Evolutionary conservation across 64 coral and sea anemone genomes (phyloP).

Genomic region (Montipora sp.): DNA sequence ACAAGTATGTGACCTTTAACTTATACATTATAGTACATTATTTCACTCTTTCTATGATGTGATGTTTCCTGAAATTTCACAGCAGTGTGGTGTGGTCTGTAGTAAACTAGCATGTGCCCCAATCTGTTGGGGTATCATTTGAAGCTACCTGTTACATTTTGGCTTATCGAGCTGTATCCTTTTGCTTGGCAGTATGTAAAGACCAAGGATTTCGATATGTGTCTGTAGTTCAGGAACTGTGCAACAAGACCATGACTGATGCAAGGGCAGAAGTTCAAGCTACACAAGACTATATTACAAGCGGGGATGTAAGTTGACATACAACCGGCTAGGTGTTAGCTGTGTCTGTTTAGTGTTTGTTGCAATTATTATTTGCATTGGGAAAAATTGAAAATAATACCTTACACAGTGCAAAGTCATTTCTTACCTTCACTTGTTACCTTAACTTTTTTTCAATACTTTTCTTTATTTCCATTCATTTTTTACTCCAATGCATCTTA

Average conservation of each 20-base stretch:
- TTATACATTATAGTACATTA: neutral
- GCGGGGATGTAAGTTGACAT: neutral
- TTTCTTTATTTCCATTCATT: no score
- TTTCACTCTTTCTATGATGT: neutral
- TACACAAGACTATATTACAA: neutral
- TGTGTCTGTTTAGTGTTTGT: no score
- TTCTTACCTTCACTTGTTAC: no score
- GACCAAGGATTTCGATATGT: neutral
- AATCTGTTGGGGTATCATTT: neutral
- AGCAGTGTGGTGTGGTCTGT: neutral
- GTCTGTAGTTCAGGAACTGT: neutral
- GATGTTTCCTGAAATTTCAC: neutral
- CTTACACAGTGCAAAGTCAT: no score
- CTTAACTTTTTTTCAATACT: no score
- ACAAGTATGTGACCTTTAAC: conserved; percentile 17
- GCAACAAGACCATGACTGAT: neutral
- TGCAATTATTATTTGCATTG: no score
- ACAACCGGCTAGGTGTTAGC: no score
- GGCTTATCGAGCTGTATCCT: neutral
- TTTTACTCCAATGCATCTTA: no score
- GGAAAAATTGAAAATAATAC: no score
- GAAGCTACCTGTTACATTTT: neutral
- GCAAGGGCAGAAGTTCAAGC: neutral
- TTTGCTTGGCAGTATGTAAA: neutral
- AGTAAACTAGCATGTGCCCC: neutral